Percentiles rank a stretch among this genome's conserved stretches.
Evolutionary conservation across 1,140 invertebrate genomes (phyloP).

Genomic region (Nautilus pompilius): DNA sequence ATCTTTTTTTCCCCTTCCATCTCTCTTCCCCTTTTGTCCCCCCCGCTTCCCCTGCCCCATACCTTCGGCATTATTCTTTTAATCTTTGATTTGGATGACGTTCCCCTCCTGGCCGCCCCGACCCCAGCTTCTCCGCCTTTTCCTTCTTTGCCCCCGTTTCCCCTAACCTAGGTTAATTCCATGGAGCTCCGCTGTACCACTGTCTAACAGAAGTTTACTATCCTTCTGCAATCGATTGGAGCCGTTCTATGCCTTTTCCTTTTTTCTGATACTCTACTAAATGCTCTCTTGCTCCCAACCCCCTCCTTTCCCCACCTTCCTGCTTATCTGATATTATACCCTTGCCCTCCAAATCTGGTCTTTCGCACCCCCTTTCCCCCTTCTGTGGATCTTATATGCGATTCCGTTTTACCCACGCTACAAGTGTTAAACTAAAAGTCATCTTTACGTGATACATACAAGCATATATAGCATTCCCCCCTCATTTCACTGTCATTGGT

Average conservation of each 20-base stretch:
- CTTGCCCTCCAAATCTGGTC: neutral
- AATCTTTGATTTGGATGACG: neutral
- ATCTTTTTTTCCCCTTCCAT: too few relatives aligned
- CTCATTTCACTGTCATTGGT: neutral
- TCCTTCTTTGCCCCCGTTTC: neutral
- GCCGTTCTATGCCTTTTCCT: neutral
- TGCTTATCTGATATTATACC: neutral
- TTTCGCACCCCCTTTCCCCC: neutral
- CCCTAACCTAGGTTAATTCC: too few relatives aligned
- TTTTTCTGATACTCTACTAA: neutral
- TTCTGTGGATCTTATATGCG: neutral
- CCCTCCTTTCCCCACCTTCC: neutral
- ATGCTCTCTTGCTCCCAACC: neutral
- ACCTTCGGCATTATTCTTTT: neutral
- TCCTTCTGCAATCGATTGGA: neutral
- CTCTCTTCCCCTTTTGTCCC: neutral
- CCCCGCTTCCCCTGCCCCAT: neutral
- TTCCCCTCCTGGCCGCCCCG: neutral
- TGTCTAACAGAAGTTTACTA: neutral
- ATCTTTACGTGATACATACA: neutral
- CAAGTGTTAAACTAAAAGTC: neutral
- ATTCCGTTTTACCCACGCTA: neutral
- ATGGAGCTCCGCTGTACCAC: neutral
- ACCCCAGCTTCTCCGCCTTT: neutral
- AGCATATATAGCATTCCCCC: neutral